Percentiles rank a stretch among this genome's conserved stretches.
Evolutionary conservation across 1,140 invertebrate species (phyloP).

Genomic region (Aricia agestis): DNA sequence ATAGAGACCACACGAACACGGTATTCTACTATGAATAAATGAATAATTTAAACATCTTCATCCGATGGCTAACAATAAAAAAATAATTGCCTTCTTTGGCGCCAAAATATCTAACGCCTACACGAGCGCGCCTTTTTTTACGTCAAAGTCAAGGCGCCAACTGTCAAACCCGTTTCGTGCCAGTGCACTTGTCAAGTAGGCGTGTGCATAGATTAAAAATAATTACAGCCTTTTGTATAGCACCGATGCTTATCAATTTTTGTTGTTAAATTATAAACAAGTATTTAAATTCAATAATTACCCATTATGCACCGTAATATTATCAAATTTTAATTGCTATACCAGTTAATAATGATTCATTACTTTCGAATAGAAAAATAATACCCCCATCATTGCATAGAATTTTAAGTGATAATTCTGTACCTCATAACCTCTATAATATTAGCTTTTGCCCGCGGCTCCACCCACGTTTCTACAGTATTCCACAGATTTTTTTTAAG

Average conservation of each 20-base stretch:
- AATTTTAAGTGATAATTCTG: too few species aligned
- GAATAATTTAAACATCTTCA: conserved; percentile 6
- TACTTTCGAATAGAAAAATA: not conserved
- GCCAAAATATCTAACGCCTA: conserved; percentile 1
- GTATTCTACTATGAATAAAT: not conserved
- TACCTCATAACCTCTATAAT: not conserved
- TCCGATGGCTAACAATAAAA: not conserved
- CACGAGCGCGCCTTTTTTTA: conserved; percentile 8
- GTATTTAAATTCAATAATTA: conserved; percentile 18
- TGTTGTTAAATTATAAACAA: conserved; percentile 5
- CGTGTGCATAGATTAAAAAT: conserved; percentile 40
- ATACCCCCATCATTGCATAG: too few species aligned
- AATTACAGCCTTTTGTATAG: conserved; percentile 31
- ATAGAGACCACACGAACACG: not conserved
- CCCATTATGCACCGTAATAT: not conserved
- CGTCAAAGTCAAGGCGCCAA: conserved; percentile 25
- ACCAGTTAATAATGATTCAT: conserved; percentile 13
- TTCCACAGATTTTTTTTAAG: too few species aligned
- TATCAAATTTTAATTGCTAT: not conserved
- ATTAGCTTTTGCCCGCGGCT: not conserved
- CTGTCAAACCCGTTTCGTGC: conserved; percentile 18
- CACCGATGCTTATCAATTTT: conserved; percentile 12
- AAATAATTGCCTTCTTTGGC: not conserved
- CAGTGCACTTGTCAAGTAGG: conserved; percentile 32
- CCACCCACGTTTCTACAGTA: too few species aligned